Percentiles rank a stretch among this genome's conserved stretches.
These are phyloP conservation scores for Pycnonotus jocosus DNA, from an alignment of 2,113 vertebrate genomes.

Conservation along the genomic window DNA sequence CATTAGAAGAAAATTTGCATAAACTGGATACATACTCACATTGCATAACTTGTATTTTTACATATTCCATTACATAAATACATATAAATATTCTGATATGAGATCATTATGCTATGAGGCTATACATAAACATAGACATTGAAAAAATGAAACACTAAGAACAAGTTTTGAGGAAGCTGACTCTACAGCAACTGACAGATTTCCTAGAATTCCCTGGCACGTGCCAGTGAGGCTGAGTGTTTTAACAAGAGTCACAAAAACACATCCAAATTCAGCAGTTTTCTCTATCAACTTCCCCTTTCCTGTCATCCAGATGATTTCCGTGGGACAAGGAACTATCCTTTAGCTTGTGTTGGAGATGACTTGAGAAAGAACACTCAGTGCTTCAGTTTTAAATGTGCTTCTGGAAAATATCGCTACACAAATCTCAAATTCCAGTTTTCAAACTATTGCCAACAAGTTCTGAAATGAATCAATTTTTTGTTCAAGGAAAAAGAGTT, in stretches of 20 bases:
- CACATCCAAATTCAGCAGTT: neutral
- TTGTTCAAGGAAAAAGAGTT: neutral
- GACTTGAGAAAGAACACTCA: neutral
- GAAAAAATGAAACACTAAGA: neutral
- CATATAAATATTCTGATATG: neutral
- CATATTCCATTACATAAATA: neutral
- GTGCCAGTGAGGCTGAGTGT: neutral
- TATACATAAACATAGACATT: constrained; percentile 1
- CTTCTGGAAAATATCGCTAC: neutral
- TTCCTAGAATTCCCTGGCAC: constrained; percentile 19
- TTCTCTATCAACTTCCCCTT: constrained; percentile 7
- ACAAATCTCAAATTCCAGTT: neutral
- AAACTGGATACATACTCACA: neutral
- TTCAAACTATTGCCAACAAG: neutral
- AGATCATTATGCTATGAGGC: neutral
- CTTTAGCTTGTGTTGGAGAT: neutral
- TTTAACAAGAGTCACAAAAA: neutral
- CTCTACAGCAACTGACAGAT: constrained; percentile 5
- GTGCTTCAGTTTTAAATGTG: neutral
- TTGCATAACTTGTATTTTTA: constrained; percentile 8
- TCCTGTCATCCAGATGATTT: neutral
- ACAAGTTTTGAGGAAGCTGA: neutral
- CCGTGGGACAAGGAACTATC: neutral
- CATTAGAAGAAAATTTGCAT: neutral
- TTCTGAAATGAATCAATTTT: neutral